Conservation (phyloP, 2,113 vertebrate genomes). For the Crotalus horridus region DNA sequence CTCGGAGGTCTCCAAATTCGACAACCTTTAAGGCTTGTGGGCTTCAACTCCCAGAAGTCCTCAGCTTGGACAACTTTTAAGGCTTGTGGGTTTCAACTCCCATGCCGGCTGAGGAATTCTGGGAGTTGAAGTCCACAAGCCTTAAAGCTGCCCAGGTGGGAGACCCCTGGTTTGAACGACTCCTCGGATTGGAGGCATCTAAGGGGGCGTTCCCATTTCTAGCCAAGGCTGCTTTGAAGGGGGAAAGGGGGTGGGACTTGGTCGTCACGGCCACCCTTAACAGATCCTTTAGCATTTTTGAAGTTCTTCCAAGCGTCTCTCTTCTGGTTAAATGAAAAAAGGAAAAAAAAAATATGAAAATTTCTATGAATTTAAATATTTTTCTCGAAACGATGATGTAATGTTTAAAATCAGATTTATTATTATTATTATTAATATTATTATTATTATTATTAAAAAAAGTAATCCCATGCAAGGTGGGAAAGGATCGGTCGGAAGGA, state of each 20-base stretch:
- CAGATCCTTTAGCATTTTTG: conserved; percentile 62
- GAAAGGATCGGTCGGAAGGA: conserved; percentile 64
- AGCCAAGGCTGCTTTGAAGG: conserved; percentile 24
- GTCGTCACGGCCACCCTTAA: conserved; percentile 34
- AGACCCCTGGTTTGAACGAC: conserved; percentile 58
- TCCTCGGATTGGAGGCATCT: conserved; percentile 66
- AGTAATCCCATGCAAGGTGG: conserved; percentile 59
- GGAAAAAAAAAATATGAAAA: conserved; percentile 39
- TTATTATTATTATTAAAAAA: conserved; percentile 39
- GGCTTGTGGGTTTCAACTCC: not conserved
- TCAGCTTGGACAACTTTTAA: not conserved
- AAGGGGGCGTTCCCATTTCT: conserved; percentile 54
- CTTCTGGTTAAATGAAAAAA: conserved; percentile 62
- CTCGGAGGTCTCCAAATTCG: not conserved
- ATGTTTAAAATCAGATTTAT: conserved; percentile 80
- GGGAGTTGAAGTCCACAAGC: not conserved
- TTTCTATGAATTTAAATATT: conserved; percentile 78
- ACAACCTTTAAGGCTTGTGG: not conserved
- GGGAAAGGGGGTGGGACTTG: conserved; percentile 43
- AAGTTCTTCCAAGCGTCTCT: conserved; percentile 78
- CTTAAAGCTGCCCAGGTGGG: not conserved
- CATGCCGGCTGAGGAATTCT: not conserved
- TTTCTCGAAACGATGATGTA: conserved; percentile 77
- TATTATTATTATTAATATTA: conserved; percentile 23
- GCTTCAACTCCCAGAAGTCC: not conserved